Base-by-base conservation (phyloP, 2,797 vertebrate genomes). In the Mallotus villosus region DNA sequence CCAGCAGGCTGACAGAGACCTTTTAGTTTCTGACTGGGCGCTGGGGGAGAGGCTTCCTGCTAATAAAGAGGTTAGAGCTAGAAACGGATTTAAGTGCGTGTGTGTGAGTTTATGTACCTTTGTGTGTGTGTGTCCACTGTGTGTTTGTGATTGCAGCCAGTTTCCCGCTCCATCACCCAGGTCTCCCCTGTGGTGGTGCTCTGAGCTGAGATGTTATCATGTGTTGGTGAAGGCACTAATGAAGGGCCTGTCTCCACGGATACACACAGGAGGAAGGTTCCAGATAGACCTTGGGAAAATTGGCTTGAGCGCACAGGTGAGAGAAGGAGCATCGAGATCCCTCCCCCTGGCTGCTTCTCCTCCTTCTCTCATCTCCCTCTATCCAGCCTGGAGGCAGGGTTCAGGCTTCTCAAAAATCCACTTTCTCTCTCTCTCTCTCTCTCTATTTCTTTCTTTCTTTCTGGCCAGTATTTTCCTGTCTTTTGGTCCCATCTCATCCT, bases 241-340 rank as follows among this genome's bases (percentile, higher is more conserved):
- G 74, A 79, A 78, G 74, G 57, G 77, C 62, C 16, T 74, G 64
- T 83, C 80, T 81, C 80, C 64, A 63, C 75, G 81, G 80, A 80
- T 66, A 72, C 61, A 80, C 65, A 74, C 71, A 74, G 63, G 17
- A 29, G n/a, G 19, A 3, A 55, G 21, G 19, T 21, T 37, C 51
- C 25, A 34, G 49, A 58, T 17, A 29, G 61, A 59, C 9, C 21
- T 19, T 62, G 69, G 70, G 29, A 59, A 41, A 81, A 82, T 82
- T 75, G 69, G 75, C 67, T 80, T 21, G 24, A 65, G 74, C 21
- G 58, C 76, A 53, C 46, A 71, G 65, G 74, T 84, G 75, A 72
- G 7, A 75, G 7, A 75, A 69, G 55, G 29, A 82, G 73, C 80
- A 67, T 9, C 67, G 37, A 79, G 65, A 73, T 72, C 62, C 63